Evolutionary conservation across 1,140 invertebrate species (phyloP).

Genomic region (Eumaeus atala): DNA sequence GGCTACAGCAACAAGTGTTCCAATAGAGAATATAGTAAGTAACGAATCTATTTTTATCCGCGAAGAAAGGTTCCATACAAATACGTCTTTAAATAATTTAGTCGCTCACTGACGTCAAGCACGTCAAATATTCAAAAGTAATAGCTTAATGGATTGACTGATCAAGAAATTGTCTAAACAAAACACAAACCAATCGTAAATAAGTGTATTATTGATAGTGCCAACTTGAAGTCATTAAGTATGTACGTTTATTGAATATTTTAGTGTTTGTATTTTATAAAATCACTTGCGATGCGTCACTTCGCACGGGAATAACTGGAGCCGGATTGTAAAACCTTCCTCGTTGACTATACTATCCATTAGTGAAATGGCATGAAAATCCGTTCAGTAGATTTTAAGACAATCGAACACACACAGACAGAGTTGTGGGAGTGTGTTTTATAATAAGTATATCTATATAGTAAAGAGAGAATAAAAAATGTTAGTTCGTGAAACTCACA

Average conservation of each 20-base stretch:
- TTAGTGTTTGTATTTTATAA: too few species aligned
- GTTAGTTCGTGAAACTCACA: too few species aligned
- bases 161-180: not conserved
- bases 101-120: not conserved
- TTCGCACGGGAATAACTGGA: too few species aligned
- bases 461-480: too few species aligned
- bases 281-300: too few species aligned
- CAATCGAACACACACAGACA: too few species aligned
- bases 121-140: not conserved
- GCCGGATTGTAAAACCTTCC: too few species aligned
- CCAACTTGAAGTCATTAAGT: not conserved
- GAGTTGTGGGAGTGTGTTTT: too few species aligned
- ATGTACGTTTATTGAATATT: not conserved
- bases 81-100: constrained; percentile 10
- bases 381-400: too few species aligned
- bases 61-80: constrained; percentile 30
- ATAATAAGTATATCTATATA: too few species aligned
- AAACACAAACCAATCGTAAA: not conserved
- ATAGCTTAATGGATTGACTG: not conserved
- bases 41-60: constrained; percentile 59
- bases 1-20: constrained; percentile 64
- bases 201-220: not conserved
- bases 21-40: constrained; percentile 49
- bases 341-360: too few species aligned
- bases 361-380: too few species aligned